Percentiles rank a stretch among this genome's conserved stretches.
These are phyloP conservation scores for Semaprochilodus insignis DNA, from an alignment of 2,797 vertebrate species.

Conservation along the genomic window DNA sequence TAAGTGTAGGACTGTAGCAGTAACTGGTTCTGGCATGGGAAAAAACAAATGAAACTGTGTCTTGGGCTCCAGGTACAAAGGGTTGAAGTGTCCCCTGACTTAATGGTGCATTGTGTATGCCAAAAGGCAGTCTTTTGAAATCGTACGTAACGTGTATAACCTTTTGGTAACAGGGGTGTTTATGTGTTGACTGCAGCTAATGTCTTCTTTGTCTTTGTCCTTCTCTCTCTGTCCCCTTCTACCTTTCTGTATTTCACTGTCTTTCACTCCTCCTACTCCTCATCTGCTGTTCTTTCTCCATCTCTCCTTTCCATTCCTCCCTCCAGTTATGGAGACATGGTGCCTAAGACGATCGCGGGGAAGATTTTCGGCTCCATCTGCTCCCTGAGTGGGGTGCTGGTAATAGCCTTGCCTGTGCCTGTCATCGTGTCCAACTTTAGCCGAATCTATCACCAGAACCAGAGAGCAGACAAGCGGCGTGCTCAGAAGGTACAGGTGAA, in stretches of 20 bases:
- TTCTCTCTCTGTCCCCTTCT: slow-evolving; percentile 13
- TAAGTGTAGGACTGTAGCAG: not conserved
- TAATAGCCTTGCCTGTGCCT: slow-evolving; percentile 95
- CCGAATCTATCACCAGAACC: slow-evolving; percentile 99
- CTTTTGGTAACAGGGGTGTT: not conserved
- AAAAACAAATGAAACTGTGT: slow-evolving; percentile 15
- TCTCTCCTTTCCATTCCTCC: slow-evolving; percentile 25
- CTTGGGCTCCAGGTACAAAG: not conserved
- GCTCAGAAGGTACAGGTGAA: slow-evolving; percentile 90
- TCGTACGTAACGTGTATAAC: not conserved
- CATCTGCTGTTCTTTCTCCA: not conserved
- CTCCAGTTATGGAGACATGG: slow-evolving; percentile 96
- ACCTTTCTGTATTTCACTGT: slow-evolving; percentile 22
- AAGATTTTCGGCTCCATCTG: slow-evolving; percentile 99
- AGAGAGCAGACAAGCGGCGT: slow-evolving; percentile 93
- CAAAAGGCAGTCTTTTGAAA: slow-evolving; percentile 1
- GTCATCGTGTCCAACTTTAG: slow-evolving; percentile 99
- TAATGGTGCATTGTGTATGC: not conserved
- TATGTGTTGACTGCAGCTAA: slow-evolving; percentile 28
- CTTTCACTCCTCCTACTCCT: not conserved
- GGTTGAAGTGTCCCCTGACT: not conserved
- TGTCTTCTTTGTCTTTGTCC: slow-evolving; percentile 1
- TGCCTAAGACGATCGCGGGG: slow-evolving; percentile 97
- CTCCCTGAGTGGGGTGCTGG: slow-evolving; percentile 95
- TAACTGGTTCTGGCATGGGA: not conserved